Base-by-base conservation (phyloP, 2,113 vertebrate species). In the Corythaeola cristata region DNA sequence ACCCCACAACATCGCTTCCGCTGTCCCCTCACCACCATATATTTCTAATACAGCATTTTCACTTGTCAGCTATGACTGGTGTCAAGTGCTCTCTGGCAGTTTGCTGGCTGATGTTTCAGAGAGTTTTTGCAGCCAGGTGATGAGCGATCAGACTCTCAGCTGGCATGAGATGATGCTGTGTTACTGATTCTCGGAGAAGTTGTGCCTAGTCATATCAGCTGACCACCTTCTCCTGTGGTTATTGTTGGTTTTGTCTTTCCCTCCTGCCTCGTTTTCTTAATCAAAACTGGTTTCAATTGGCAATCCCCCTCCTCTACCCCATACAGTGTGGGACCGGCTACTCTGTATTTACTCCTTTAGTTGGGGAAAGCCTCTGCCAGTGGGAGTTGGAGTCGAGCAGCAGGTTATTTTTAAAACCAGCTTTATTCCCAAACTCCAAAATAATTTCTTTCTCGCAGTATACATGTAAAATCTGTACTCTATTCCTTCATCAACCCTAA, bases 61-160 rank as follows among this genome's bases (percentile, higher is more conserved):
- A 15, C 52, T 59, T 0, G 0, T 33, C 8, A 37, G 1, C 5
- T 39, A 2, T 62, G 67, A 13, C 44, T 52, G 28, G 15, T n/a
- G 18, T 60, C 28, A 59, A 13, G 2, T n/a, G 19, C 17, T 50
- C 7, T 71, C n/a, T 50, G 67, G 58, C 16, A 60, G 20, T 82
- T 72, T 75, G 26, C 8, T 93, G 72, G 16, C 15, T 91, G 50
- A 5, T 49, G 16, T 39, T 87, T 69, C 16, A 21, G 73, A 52
- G 47, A 19, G 23, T 22, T 85, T 64, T 80, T 89, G 87, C 16
- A 80, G 39, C 21, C 16, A 13, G 8, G 6, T 53, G 37, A 19
- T 3, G 3, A 35, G 33, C 1, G 14, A 32, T 63, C 30, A 67
- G n/a, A 35, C 19, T 12, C 12, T 83, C 15, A 3, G 27, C 5